These are phyloP conservation scores for Danio jaintianensis DNA, from an alignment of 2,797 vertebrate species.

Conservation along the genomic window DNA sequence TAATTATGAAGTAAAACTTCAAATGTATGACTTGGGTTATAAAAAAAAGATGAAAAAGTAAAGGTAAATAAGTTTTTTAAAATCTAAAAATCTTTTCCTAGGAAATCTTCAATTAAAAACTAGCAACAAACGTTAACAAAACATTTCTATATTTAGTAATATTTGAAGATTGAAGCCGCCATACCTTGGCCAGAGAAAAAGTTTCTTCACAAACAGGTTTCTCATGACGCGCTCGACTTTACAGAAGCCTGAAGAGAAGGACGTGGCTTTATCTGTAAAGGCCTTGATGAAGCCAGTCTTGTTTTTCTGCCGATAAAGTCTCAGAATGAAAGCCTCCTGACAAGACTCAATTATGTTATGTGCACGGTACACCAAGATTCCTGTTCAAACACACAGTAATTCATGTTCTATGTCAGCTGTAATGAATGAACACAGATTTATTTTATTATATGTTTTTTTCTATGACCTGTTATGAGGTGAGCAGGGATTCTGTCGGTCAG, in stretches of 20 bases:
- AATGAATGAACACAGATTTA: not conserved
- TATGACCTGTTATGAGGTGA: constrained; percentile 88
- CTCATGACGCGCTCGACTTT: constrained; percentile 98
- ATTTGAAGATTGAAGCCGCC: no score
- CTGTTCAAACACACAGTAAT: constrained; percentile 67
- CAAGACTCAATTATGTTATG: constrained; percentile 97
- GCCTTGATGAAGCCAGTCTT: constrained; percentile 98
- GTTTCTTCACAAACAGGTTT: constrained; percentile 95
- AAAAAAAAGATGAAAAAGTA: no score
- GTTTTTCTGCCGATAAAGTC: constrained; percentile 97
- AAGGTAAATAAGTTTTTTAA: no score
- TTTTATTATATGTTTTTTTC: no score
- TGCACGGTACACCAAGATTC: constrained; percentile 94
- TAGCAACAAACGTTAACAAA: no score
- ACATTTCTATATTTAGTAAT: no score
- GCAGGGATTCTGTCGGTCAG: constrained; percentile 94
- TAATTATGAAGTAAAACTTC: no score
- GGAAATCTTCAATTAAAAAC: no score
- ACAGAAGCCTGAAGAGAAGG: constrained; percentile 94
- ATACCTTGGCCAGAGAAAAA: constrained; percentile 96
- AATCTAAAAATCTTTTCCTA: no score
- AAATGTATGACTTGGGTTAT: no score
- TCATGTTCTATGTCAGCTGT: not conserved
- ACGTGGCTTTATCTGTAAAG: constrained; percentile 92
- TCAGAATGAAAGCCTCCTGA: constrained; percentile 96